Base-by-base conservation (phyloP, 2,888 invertebrate genomes). In the Pristionchus exspectatus region DNA sequence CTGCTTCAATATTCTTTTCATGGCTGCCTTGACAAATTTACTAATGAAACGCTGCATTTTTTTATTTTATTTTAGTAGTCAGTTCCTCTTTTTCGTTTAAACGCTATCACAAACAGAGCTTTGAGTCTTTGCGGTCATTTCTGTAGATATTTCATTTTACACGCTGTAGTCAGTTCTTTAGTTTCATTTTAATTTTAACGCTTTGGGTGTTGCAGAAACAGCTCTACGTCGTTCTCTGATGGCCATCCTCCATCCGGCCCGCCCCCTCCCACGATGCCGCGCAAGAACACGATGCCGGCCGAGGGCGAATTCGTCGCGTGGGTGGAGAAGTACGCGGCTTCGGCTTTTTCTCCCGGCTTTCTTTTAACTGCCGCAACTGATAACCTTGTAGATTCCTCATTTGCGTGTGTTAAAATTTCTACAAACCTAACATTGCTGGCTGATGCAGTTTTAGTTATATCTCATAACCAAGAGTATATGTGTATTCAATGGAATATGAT, bases 241-340 rank as follows among this genome's bases (percentile, higher is more conserved):
- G 38, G 16, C 16, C 21, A 10, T 1, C 27, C 86, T 44, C 44
- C 44, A 9, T 50, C 44, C 44, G 44, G 44, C 54, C 38, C 33
- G 66, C 33, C 86, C 4, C 74, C 74, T 30, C 72, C 88, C 18
- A 27, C 54, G n/a, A 44, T 54, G 54, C 33, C 88, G n/a, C 38
- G 72, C n/a, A 72, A 33, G 72, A 81, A 59, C 27, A 56, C n/a
- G n/a, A 33, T 77, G 21, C 77, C 74, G 9, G 88, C 33, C 16
- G 81, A 81, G 18, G 88, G 88, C 56, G 92, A 92, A 54, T 92
- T 92, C 88, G 91, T 92, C 56, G 90, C 91, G 0, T 92, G 92
- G 92, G 92, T 92, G 0, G 92, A 92, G 77, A 92, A 44, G 88
- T 88, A 50, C 30, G 83, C 33, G 33, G 24, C 2, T 10, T 44